Evolutionary conservation across 2,113 vertebrate genomes (phyloP).

Genomic region (Pagrus major): DNA sequence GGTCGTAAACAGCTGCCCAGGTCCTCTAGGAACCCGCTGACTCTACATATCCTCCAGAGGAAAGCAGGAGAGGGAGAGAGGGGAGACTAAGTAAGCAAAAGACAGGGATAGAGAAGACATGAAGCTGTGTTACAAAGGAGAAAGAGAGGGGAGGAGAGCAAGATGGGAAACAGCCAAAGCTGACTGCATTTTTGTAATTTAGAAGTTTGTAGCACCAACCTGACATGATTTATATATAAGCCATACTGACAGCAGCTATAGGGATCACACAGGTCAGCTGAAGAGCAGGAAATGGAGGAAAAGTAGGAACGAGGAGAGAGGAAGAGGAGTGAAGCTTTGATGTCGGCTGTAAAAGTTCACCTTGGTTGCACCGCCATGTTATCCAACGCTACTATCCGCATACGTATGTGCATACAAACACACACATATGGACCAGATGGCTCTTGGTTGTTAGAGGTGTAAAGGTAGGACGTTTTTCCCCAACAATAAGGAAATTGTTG

Average conservation of each 20-base stretch:
- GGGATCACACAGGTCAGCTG: constrained; percentile 30
- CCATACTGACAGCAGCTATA: not conserved
- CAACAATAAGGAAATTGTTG: not conserved
- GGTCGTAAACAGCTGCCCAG: constrained; percentile 79
- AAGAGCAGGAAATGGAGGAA: constrained; percentile 34
- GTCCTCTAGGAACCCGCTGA: constrained; percentile 78
- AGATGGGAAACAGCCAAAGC: not conserved
- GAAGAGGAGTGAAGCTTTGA: constrained; percentile 73
- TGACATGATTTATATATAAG: not conserved
- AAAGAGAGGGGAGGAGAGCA: not conserved
- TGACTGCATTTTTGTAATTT: not conserved
- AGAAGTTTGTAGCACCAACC: not conserved
- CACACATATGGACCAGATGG: not conserved
- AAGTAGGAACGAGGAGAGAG: constrained; percentile 26
- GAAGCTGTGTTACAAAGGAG: constrained; percentile 2
- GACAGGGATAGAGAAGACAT: constrained; percentile 17
- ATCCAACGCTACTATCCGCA: not conserved
- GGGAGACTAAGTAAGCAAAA: constrained; percentile 32
- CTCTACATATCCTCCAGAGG: constrained; percentile 56
- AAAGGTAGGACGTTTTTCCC: constrained; percentile 15
- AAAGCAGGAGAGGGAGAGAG: constrained; percentile 28
- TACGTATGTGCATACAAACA: not conserved
- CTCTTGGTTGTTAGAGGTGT: not conserved
- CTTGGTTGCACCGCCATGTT: constrained; percentile 27
- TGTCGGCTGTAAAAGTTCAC: constrained; percentile 67